Conservation (phyloP, 1,140 invertebrate species). For the Hyles vespertilio region DNA sequence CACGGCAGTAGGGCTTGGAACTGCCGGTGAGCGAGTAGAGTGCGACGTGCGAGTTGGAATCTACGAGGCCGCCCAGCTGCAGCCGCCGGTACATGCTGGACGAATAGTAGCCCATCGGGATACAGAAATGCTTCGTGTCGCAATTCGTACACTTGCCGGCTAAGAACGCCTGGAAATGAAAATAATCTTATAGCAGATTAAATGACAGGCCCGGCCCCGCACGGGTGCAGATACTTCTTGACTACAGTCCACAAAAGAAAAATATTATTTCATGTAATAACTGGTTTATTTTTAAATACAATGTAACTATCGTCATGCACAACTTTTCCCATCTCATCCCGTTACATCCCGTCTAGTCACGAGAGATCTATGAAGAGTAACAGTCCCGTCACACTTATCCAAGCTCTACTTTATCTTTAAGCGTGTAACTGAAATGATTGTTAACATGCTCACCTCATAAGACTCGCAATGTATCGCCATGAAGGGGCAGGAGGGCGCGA, state of each 20-base stretch:
- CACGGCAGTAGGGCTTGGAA: conserved; percentile 84
- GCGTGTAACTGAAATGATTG: neutral
- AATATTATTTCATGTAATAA: no score
- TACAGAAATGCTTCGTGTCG: conserved; percentile 79
- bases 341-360: no score
- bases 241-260: no score
- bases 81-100: conserved; percentile 73
- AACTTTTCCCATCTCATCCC: no score
- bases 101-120: conserved; percentile 82
- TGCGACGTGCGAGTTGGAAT: conserved; percentile 75
- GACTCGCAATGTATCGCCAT: conserved; percentile 85
- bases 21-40: conserved; percentile 84
- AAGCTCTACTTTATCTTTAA: neutral
- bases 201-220: no score
- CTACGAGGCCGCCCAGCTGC: conserved; percentile 45
- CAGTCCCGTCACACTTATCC: no score
- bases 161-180: conserved; percentile 78
- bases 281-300: no score
- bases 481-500: conserved; percentile 85
- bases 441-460: conserved; percentile 80
- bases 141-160: conserved; percentile 86
- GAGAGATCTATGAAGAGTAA: no score
- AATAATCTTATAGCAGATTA: neutral
- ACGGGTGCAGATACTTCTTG: no score
- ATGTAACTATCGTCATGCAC: no score